These are phyloP conservation scores for Tragelaphus scriptus DNA, from an alignment of 2,113 vertebrate genomes.

Conservation along the genomic window DNA sequence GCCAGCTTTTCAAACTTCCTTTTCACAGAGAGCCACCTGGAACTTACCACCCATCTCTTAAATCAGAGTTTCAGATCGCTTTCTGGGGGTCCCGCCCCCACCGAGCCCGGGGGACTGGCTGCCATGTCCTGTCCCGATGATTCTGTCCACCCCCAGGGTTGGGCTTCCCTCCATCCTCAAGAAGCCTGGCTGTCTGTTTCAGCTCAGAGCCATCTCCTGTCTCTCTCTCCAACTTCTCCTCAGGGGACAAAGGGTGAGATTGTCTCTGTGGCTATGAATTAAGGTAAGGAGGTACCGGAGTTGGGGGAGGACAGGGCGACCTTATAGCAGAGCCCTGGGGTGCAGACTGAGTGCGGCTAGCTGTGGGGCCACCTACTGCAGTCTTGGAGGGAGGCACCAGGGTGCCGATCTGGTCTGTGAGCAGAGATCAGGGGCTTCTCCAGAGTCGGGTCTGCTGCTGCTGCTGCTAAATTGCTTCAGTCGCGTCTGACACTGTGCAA, in stretches of 20 bases:
- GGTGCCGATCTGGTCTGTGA: background rate
- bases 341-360: background rate
- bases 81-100: background rate
- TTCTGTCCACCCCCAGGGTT: accelerated
- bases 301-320: background rate
- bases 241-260: background rate
- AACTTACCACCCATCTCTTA: background rate
- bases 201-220: background rate
- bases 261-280: background rate
- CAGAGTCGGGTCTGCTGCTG: background rate
- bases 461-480: no score
- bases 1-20: background rate
- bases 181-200: no score
- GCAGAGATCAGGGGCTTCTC: background rate
- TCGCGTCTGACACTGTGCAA: no score
- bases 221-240: background rate
- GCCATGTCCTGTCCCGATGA: accelerated
- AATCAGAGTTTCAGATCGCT: background rate
- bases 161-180: background rate
- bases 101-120: background rate
- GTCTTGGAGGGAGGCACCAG: background rate
- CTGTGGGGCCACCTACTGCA: accelerated
- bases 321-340: background rate
- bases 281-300: no score
- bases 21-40: background rate